These are phyloP conservation scores for Monodelphis domestica DNA, from an alignment of 2,797 vertebrate genomes.

Conservation along the genomic window DNA sequence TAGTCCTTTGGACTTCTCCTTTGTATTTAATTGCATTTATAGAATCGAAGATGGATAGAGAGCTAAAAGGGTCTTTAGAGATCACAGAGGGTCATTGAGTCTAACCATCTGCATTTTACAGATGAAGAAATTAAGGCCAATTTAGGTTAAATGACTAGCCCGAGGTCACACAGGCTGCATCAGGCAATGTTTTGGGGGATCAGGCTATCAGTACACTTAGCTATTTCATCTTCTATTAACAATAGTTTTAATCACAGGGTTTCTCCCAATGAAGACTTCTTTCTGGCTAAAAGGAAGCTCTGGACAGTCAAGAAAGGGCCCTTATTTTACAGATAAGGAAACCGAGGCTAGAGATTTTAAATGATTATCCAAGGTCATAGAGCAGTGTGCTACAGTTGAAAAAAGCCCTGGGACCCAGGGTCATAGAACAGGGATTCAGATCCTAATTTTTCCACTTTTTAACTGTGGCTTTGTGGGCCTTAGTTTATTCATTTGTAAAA, in stretches of 20 bases:
- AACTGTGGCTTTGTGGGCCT: neutral
- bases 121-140: too few species aligned
- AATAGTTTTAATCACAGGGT: neutral
- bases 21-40: neutral
- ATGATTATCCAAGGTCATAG: fast-evolving
- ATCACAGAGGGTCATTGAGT: neutral
- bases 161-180: neutral
- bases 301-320: neutral
- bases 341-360: too few species aligned
- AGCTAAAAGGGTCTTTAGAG: neutral
- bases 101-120: neutral
- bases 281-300: conserved; percentile 19
- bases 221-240: neutral
- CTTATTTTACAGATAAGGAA: conserved; percentile 13
- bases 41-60: too few species aligned
- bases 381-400: neutral
- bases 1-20: neutral
- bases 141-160: too few species aligned
- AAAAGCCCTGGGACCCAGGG: neutral
- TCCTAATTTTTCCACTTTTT: neutral
- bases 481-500: neutral
- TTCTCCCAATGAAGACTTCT: conserved; percentile 20
- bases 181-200: neutral
- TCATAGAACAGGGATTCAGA: neutral
- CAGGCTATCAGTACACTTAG: neutral